Conservation (phyloP, 2,888 invertebrate genomes). For the Ectemnius lituratus region DNA sequence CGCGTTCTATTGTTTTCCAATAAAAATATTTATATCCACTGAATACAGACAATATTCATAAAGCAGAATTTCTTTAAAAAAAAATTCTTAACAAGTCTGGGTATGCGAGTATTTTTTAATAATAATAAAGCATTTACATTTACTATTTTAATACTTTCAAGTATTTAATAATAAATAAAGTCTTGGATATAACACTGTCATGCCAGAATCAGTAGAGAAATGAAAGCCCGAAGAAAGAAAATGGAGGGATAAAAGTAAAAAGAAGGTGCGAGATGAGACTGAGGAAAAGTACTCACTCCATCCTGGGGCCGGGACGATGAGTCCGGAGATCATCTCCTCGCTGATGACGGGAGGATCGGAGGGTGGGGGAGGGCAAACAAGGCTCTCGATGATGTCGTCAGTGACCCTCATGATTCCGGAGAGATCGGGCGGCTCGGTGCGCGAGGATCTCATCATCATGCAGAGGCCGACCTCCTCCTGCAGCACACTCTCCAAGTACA, state of each 20-base stretch:
- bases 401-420: conserved; percentile 90
- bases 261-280: neutral
- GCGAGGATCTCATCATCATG: conserved; percentile 94
- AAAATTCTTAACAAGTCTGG: no score
- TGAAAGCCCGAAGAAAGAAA: no score
- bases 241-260: neutral
- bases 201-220: no score
- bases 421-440: conserved; percentile 81
- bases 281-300: conserved; percentile 86
- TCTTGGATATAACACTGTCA: no score
- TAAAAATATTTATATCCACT: no score
- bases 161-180: no score
- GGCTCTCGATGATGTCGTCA: conserved; percentile 96
- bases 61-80: no score
- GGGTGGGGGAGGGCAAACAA: conserved; percentile 98
- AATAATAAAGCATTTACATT: no score
- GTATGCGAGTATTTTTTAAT: no score
- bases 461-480: conserved; percentile 96
- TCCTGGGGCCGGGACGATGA: conserved; percentile 97
- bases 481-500: conserved; percentile 97
- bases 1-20: no score
- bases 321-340: conserved; percentile 96
- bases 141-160: no score
- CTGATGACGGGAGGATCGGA: conserved; percentile 95
- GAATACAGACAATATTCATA: no score